These are phyloP conservation scores for Eupeodes luniger DNA, from an alignment of 2,888 invertebrate species.

Conservation along the genomic window DNA sequence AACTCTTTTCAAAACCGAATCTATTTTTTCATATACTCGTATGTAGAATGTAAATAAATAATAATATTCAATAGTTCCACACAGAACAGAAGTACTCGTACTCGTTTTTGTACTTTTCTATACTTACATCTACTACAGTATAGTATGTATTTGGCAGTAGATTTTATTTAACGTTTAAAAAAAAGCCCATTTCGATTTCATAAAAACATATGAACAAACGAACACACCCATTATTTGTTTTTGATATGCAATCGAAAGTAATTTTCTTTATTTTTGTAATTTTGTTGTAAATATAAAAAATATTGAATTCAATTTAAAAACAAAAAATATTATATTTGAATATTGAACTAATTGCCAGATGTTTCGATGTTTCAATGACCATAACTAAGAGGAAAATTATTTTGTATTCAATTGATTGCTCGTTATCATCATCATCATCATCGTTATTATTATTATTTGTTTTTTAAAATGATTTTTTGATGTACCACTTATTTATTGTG, in stretches of 20 bases:
- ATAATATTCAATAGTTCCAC: background rate
- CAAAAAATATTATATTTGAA: conserved; percentile 16
- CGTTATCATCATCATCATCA: background rate
- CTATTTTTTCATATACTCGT: background rate
- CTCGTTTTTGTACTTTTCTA: no score
- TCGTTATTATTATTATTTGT: background rate
- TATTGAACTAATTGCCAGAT: conserved; percentile 31
- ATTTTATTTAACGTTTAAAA: conserved; percentile 9
- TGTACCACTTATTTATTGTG: background rate
- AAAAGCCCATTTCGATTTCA: background rate
- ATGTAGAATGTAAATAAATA: conserved; percentile 9
- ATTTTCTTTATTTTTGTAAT: background rate
- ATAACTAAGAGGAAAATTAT: conserved; percentile 5
- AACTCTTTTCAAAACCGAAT: background rate
- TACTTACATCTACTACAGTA: no score
- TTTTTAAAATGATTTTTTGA: conserved; percentile 1
- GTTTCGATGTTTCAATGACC: conserved; percentile 33
- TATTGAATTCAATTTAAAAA: conserved; percentile 39
- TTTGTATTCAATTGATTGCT: conserved; percentile 1
- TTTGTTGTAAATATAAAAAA: background rate
- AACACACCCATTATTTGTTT: background rate
- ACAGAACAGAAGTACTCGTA: background rate
- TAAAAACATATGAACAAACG: background rate
- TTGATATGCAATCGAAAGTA: conserved; percentile 29
- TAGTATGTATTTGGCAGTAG: background rate